Evolutionary conservation across 1,140 invertebrate genomes (phyloP), one percentile per base, ranked within the genome.

Genomic region (Pemphigus obesinymphae): DNA sequence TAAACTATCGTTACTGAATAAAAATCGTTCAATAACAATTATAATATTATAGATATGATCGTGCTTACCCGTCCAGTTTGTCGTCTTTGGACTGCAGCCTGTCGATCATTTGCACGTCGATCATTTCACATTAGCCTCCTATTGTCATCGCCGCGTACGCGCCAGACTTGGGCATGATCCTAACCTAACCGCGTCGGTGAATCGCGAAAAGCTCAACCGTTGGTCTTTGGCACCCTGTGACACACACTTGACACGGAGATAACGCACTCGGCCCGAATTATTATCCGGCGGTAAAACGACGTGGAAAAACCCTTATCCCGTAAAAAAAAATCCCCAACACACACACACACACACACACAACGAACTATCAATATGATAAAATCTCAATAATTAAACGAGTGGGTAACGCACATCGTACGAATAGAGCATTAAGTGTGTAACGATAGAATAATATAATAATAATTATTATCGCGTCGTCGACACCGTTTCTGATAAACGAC

Each of bases 61-160:
- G 43, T 11, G 8, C 15, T 80, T 58, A 80, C 76, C 76, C 55
- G 50, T 80, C 76, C 31, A 43, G n/a, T 43, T 80, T 45, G 76
- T 43, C 76, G 55, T 80, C 76, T 43, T 63, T 31, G 5, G 55
- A 15, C 76, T 63, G 53, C 10, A 61, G 37, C 17, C 53, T 40
- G n/a, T 80, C 76, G 5, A 80, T 55, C 76, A 80, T 63, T 45
- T 80, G 76, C 76, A 80, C 40, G 40, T 80, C 76, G 34, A 80
- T 58, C 76, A 80, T 78, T 40, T 40, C 34, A 10, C 10, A 20
- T 76, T 2, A 55, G 26, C 72, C 43, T n/a, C n/a, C n/a, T n/a
- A n/a, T n/a, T n/a, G 5, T 23, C 34, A 2, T 26, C 23, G 8
- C 68, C 37, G 40, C 23, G n/a, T 43, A 2, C 40, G 37, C 23